Evolutionary conservation across 64 coral and sea anemone genomes (phyloP).

Genomic region (Actinia equina): DNA sequence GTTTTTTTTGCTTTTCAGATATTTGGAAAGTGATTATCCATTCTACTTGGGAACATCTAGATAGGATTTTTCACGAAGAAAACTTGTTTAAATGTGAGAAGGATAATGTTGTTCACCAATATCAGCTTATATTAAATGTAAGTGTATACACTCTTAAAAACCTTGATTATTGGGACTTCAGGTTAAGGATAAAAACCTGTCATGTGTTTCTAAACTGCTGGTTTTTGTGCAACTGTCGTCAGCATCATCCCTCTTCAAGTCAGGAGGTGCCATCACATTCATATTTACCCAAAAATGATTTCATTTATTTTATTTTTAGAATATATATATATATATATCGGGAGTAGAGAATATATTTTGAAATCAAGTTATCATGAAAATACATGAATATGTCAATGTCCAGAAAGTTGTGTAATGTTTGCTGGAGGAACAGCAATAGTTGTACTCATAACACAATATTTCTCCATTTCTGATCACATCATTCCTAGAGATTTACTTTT

Average conservation of each 20-base stretch:
- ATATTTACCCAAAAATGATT: too few relatives aligned
- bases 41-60: not conserved
- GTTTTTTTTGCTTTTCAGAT: not conserved
- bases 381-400: too few relatives aligned
- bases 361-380: too few relatives aligned
- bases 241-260: too few relatives aligned
- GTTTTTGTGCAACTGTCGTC: not conserved
- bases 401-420: too few relatives aligned
- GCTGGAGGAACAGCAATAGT: too few relatives aligned
- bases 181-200: not conserved
- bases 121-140: not conserved
- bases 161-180: not conserved
- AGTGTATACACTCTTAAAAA: not conserved
- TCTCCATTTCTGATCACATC: too few relatives aligned
- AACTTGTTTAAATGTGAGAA: not conserved
- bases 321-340: not conserved
- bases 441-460: too few relatives aligned
- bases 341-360: too few relatives aligned
- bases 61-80: not conserved
- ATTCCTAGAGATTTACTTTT: not conserved
- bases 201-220: not conserved
- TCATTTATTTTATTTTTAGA: too few relatives aligned
- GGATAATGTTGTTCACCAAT: not conserved
- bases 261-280: too few relatives aligned
- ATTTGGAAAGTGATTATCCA: not conserved